Evolutionary conservation across 2,797 vertebrate species (phyloP), one percentile per base, ranked within the genome.

Genomic region (Hypotaenidia philippensis): DNA sequence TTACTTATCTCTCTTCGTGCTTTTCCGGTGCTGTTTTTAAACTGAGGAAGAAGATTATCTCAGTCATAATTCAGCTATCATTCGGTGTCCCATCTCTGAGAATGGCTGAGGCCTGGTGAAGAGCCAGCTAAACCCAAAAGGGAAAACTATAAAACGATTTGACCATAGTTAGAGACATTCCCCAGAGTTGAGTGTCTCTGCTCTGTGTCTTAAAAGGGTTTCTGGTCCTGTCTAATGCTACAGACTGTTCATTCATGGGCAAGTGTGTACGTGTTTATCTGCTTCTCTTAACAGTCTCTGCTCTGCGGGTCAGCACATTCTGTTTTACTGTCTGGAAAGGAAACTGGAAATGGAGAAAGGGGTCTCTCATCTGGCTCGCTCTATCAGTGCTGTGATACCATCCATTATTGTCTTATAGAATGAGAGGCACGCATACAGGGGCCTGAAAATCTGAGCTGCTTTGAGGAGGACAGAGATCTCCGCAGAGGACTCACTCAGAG

Each of bases 231-330:
- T 38, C 60, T 75, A 0, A 68, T 56, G 81, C 83, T 90, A 49
- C 77, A 88, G 57, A 53, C 25, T 71, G 18, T 72, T 93, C 81
- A 94, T 92, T 96, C 81, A 77, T 77, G 49, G 41, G 64, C 89
- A 77, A 53, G 60, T 92, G 34, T 74, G 50, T 64, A 70, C 11
- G 29, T 88, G 84, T 72, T 95, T 95, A 59, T 96, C 93, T 93
- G 59, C 32, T 80, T 74, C 68, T 65, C 68, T 85, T 53, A 44
- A 80, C 77, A 88, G 32, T 32, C 57, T 77, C 41, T 50, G 32
- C 25, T 77, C 76, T 87, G 70, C 75, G 53, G 81, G n/a, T 45
- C 75, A 83, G 66, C 27, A 64, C 63, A 53, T 92, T 93, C 63
- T 90, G 83, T 3, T 72, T 94, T 89, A 36, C 29, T 32, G 11